Percentiles rank a stretch among this genome's conserved stretches.
phyloP scores from a whole-genome alignment of 2,797 vertebrate species.

The Aulostomus chinensis region DNA sequence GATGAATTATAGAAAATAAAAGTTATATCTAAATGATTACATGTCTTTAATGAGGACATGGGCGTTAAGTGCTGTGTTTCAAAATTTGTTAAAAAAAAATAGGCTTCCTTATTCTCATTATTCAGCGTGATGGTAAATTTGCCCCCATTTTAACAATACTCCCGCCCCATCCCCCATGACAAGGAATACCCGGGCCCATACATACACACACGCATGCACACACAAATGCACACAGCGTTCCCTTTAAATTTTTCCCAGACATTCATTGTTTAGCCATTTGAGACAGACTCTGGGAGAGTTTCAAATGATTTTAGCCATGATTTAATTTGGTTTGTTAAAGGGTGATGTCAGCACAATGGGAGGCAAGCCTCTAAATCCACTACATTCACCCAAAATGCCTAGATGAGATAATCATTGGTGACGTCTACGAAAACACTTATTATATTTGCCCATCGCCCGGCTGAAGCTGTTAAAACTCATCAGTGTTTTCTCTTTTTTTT shows the following conservation, averaged over 20 bases:
- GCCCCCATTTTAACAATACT: constrained; percentile 70
- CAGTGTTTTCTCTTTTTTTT: constrained; percentile 80
- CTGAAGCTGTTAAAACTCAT: constrained; percentile 90
- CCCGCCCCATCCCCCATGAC: constrained; percentile 44
- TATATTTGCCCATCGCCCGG: constrained; percentile 89
- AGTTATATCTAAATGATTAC: background rate
- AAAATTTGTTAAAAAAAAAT: constrained; percentile 55
- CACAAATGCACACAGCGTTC: constrained; percentile 43
- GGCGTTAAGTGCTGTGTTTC: constrained; percentile 7
- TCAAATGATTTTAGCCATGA: constrained; percentile 83
- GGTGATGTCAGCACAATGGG: constrained; percentile 89
- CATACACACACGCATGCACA: constrained; percentile 24
- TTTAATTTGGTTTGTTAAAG: constrained; percentile 86
- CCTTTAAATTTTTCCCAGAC: constrained; percentile 79
- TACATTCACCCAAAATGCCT: constrained; percentile 89
- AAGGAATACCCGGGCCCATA: constrained; percentile 46
- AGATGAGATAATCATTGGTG: constrained; percentile 89
- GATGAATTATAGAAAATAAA: background rate
- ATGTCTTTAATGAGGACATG: background rate
- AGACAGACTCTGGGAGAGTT: constrained; percentile 81
- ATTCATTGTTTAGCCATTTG: constrained; percentile 74
- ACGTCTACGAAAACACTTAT: constrained; percentile 92
- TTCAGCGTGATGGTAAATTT: constrained; percentile 70
- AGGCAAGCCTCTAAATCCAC: constrained; percentile 89
- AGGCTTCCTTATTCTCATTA: constrained; percentile 64